Percentiles rank a stretch among this genome's conserved stretches.
Conservation (phyloP, 2,797 vertebrate species). For the Hafferia zeledoni region DNA sequence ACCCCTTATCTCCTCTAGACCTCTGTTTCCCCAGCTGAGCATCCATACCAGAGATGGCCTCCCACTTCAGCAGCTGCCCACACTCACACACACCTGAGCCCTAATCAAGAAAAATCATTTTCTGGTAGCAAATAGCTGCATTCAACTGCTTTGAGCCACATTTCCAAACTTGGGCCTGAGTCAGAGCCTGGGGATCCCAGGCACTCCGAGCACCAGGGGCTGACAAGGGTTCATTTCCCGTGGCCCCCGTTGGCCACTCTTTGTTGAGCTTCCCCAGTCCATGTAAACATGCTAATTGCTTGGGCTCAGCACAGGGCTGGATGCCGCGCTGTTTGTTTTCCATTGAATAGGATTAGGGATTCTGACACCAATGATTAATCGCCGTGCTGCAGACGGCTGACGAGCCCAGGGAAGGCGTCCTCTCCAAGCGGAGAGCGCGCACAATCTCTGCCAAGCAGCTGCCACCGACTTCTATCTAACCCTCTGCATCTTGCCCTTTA, state of each 20-base stretch:
- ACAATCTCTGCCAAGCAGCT: conserved; percentile 80
- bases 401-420: conserved; percentile 87
- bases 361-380: conserved; percentile 98
- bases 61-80: not conserved
- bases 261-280: conserved; percentile 71
- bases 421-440: conserved; percentile 85
- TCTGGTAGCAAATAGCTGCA: not conserved
- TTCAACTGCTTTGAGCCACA: not conserved
- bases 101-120: not conserved
- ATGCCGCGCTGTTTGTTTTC: conserved; percentile 91
- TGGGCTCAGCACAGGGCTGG: conserved; percentile 81
- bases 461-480: conserved; percentile 71
- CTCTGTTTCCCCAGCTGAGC: not conserved
- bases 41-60: not conserved
- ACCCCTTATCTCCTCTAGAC: not conserved
- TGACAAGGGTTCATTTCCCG: conserved; percentile 59
- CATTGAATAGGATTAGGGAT: conserved; percentile 92
- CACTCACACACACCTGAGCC: not conserved
- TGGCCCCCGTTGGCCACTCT: conserved; percentile 70
- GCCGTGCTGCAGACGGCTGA: conserved; percentile 91
- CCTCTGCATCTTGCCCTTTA: conserved; percentile 66
- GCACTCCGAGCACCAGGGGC: not conserved
- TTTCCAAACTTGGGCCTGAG: conserved; percentile 1
- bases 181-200: not conserved
- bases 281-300: conserved; percentile 75